Percentiles rank a stretch among this genome's conserved stretches.
These are phyloP conservation scores for Sclerurus mexicanus DNA, from an alignment of 2,113 vertebrate genomes.

Conservation along the genomic window DNA sequence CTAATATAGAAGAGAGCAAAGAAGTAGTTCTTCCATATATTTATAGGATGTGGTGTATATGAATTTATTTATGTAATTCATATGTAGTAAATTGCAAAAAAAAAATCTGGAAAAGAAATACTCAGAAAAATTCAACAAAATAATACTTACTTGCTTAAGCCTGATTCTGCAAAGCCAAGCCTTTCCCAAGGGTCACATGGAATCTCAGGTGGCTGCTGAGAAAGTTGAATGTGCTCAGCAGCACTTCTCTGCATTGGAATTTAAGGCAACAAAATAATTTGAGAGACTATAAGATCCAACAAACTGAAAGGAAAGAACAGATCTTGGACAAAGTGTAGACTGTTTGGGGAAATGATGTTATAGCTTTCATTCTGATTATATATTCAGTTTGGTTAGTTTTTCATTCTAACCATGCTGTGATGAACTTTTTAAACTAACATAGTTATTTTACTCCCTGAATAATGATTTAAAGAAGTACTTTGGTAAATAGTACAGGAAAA, in stretches of 20 bases:
- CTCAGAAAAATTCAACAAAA: neutral
- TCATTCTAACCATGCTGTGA: neutral
- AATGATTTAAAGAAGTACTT: neutral
- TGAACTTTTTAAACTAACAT: neutral
- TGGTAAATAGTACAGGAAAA: too few relatives aligned
- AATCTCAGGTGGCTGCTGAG: neutral
- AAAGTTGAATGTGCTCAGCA: neutral
- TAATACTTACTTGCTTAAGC: neutral
- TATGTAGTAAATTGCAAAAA: neutral
- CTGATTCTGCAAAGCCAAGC: neutral
- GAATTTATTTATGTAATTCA: neutral
- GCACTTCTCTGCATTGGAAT: neutral
- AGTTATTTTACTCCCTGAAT: neutral
- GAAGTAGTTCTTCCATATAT: neutral
- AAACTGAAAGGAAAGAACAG: neutral
- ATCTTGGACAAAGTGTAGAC: neutral
- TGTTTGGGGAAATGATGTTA: neutral
- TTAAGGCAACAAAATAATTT: neutral
- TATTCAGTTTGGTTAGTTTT: neutral
- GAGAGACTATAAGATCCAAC: neutral
- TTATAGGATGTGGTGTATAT: neutral
- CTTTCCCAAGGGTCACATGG: neutral
- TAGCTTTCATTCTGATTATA: neutral
- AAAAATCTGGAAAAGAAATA: neutral
- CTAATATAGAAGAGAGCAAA: neutral